Evolutionary conservation across 2,797 vertebrate species (phyloP), one percentile per base, ranked within the genome.

Genomic region (Sus cebifrons): DNA sequence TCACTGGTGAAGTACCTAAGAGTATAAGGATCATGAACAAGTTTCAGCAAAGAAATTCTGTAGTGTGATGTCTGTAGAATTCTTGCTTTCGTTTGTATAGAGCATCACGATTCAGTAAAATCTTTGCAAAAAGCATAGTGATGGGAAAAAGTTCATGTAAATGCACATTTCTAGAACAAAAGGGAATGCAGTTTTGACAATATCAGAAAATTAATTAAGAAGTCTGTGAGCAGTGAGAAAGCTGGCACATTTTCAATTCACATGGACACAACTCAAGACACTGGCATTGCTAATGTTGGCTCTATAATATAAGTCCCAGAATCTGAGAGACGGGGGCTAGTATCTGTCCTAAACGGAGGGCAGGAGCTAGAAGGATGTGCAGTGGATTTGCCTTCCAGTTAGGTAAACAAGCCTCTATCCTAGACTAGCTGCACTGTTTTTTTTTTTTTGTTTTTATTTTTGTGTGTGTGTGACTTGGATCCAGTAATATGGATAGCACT

Each of bases 201-300:
- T 64, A 87, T 85, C 79, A 23, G 73, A 82, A 97, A 93, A 90
- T 92, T 96, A 97, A 95, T 96, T 97, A 97, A 94, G 91, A 89
- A 89, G 92, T 95, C 86, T 87, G 81, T 74, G 52, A 90, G 67
- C 6, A 5, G 52, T 79, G 91, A 91, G 91, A 93, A 90, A 94
- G 52, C 89, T 95, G 92, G 68, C 54, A 40, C n/a, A 58, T 79
- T 88, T 91, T 94, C 82, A 58, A 18, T 81, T 81, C 75, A 84
- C 81, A 96, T 3, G 18, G 85, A 94, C n/a, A 44, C 5, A 74
- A 54, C 68, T 95, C 86, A 92, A 96, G 94, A 92, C 87, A 75
- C 15, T 81, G 94, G 20, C 60, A 62, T 11, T 74, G 68, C 82
- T 73, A 49, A 25, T 49, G 81, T 86, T 97, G 90, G 64, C 74